A percentile compares a stretch with the other conserved stretches of the same genome.
Conservation (phyloP, 1,140 invertebrate species). For the Drosophila tropicalis region DNA sequence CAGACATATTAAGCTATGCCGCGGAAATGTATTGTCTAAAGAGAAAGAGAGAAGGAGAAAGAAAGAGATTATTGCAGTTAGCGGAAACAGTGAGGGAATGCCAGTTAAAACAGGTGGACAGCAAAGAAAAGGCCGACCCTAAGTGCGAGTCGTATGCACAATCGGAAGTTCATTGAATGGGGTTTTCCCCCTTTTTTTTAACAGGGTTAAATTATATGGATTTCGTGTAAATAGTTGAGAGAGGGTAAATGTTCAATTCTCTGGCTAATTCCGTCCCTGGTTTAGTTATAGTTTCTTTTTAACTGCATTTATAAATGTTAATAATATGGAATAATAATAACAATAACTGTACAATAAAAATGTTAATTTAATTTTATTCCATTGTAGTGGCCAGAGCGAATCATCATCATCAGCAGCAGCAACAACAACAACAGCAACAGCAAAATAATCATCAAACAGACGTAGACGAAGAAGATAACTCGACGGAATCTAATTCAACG, state of each 20-base stretch:
- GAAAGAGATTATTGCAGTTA: constrained; percentile 18
- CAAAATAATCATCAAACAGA: constrained; percentile 29
- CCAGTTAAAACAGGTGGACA: constrained; percentile 54
- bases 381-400: constrained; percentile 66
- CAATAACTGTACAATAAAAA: constrained; percentile 64
- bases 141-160: not conserved
- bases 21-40: constrained; percentile 66
- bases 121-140: not conserved
- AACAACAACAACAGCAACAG: constrained; percentile 37
- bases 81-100: constrained; percentile 61
- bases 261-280: constrained; percentile 39
- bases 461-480: constrained; percentile 58
- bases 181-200: no score
- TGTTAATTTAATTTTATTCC: constrained; percentile 73
- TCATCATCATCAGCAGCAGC: constrained; percentile 40
- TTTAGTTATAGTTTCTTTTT: constrained; percentile 59
- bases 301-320: constrained; percentile 63
- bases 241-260: no score
- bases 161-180: no score
- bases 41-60: not conserved
- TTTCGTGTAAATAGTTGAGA: no score
- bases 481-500: constrained; percentile 60
- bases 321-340: constrained; percentile 61
- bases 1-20: constrained; percentile 16
- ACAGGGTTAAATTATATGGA: no score